Conservation (phyloP, 2,888 invertebrate species). For the Adineta ricciae region DNA sequence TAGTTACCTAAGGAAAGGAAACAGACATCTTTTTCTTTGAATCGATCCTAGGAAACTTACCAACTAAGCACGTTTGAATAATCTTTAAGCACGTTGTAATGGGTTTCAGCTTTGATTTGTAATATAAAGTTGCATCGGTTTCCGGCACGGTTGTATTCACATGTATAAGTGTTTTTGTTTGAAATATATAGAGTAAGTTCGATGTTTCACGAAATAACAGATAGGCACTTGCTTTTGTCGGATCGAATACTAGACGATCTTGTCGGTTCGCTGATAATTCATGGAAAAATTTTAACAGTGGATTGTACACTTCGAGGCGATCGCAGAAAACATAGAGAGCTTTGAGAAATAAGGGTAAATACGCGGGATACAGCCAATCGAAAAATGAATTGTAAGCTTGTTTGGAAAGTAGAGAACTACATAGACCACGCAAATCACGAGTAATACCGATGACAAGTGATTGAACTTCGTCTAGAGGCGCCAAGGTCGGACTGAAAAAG, state of each 20-base stretch:
- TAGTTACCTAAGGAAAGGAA: constrained; percentile 62
- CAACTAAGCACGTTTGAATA: neutral
- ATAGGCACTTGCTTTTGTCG: constrained; percentile 93
- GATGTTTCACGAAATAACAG: constrained; percentile 88
- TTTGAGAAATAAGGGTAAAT: constrained; percentile 77
- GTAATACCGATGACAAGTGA: constrained; percentile 75
- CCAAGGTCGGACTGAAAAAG: neutral
- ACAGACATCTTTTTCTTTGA: neutral
- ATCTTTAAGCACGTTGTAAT: neutral
- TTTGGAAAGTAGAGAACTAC: constrained; percentile 88
- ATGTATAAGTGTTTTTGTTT: constrained; percentile 46
- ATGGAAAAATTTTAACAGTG: constrained; percentile 82
- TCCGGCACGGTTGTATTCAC: neutral
- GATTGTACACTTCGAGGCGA: constrained; percentile 78
- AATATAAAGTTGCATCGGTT: neutral
- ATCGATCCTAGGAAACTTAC: no score
- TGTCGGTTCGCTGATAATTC: constrained; percentile 93
- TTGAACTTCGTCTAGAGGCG: constrained; percentile 23
- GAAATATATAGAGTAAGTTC: constrained; percentile 87
- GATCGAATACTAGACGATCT: constrained; percentile 89
- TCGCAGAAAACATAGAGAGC: constrained; percentile 87
- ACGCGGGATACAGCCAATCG: constrained; percentile 84
- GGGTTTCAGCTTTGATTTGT: constrained; percentile 1
- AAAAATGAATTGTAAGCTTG: constrained; percentile 94
- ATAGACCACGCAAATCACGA: constrained; percentile 80